These are phyloP conservation scores for Onychostruthus taczanowskii DNA, from an alignment of 2,113 vertebrate genomes.

Conservation along the genomic window DNA sequence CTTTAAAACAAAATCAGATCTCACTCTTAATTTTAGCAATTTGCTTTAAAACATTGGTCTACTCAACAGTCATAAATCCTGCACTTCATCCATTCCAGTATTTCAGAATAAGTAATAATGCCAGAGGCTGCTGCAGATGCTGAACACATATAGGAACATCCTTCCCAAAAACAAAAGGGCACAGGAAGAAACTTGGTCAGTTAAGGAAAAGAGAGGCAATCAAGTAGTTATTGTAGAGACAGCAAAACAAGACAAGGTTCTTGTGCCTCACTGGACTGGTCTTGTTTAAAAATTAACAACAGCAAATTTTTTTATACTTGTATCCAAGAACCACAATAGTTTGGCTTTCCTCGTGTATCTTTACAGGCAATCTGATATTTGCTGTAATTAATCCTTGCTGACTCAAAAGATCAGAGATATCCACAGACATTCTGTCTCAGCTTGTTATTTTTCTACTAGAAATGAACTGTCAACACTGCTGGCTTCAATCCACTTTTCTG, in stretches of 20 bases:
- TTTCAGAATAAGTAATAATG: background rate
- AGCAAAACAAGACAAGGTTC: background rate
- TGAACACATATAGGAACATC: background rate
- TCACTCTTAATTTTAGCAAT: background rate
- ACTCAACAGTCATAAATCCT: background rate
- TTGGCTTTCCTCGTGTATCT: background rate
- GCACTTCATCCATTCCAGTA: background rate
- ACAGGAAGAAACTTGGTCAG: background rate
- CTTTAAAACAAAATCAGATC: background rate
- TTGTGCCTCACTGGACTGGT: background rate
- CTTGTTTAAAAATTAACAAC: background rate
- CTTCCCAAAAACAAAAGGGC: background rate
- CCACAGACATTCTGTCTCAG: background rate
- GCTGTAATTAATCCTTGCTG: constrained; percentile 14
- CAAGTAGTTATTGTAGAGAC: background rate
- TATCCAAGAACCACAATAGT: background rate
- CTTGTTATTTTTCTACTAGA: background rate
- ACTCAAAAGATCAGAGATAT: background rate
- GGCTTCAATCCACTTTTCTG: background rate
- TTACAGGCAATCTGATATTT: background rate
- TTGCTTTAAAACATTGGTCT: background rate
- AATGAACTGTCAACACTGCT: background rate
- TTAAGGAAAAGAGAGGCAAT: background rate
- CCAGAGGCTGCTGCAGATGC: background rate
- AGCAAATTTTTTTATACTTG: background rate